phyloP scores from a whole-genome alignment of 1,140 invertebrate species.

The Eriocheir sinensis region DNA sequence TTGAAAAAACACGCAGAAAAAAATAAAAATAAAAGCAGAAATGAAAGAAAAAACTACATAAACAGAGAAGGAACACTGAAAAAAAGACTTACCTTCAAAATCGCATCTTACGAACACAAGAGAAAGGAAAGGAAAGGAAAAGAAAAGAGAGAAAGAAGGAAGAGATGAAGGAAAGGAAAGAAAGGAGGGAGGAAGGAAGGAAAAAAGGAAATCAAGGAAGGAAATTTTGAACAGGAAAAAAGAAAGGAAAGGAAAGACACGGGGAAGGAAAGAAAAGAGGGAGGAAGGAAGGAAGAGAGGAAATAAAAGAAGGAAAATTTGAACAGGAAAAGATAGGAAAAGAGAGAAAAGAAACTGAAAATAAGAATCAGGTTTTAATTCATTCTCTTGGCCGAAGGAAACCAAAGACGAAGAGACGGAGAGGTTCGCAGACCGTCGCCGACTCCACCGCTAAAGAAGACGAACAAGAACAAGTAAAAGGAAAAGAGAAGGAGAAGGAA shows the following conservation, averaged over 20 bases:
- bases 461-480: not conserved
- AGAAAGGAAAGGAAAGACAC: constrained; percentile 16
- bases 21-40: no score
- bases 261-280: not conserved
- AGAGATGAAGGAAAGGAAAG: not conserved
- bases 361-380: not conserved
- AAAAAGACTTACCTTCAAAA: no score
- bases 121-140: not conserved
- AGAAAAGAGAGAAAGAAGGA: not conserved
- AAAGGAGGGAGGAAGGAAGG: not conserved
- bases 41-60: no score
- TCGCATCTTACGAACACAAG: no score
- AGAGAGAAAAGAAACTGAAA: not conserved
- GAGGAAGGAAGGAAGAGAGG: not conserved
- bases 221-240: not conserved
- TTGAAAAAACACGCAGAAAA: no score
- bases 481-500: not conserved
- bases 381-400: not conserved
- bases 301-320: not conserved
- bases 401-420: not conserved
- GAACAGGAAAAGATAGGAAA: not conserved
- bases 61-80: no score
- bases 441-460: no score
- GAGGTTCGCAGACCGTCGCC: no score
- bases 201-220: not conserved